These are phyloP conservation scores for Indri indri DNA, from an alignment of 2,113 vertebrate species.

Conservation along the genomic window DNA sequence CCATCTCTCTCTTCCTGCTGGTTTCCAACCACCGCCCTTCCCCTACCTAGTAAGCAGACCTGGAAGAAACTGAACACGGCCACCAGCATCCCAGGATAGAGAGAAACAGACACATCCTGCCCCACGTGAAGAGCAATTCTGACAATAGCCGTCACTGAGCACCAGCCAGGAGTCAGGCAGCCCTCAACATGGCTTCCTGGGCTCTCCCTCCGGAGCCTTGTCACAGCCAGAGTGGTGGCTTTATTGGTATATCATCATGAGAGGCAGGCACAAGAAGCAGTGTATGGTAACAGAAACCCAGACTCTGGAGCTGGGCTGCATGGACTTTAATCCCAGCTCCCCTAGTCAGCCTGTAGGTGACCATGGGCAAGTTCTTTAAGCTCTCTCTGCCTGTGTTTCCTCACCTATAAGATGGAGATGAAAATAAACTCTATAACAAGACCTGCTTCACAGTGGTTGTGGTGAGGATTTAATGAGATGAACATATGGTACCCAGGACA, in stretches of 20 bases:
- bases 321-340: background rate
- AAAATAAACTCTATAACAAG: background rate
- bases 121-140: background rate
- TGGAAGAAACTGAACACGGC: background rate
- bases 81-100: background rate
- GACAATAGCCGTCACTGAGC: background rate
- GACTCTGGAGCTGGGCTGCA: background rate
- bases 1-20: background rate
- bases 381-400: background rate
- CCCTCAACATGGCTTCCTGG: accelerated
- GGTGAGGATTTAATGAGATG: background rate
- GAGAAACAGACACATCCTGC: background rate
- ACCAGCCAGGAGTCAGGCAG: background rate
- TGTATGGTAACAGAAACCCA: background rate
- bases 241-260: background rate
- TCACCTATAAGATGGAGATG: background rate
- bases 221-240: background rate
- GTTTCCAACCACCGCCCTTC: background rate
- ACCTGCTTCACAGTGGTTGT: background rate
- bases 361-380: background rate
- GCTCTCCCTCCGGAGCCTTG: background rate
- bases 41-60: background rate
- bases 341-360: background rate
- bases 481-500: background rate
- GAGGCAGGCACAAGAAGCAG: background rate